phyloP scores from a whole-genome alignment of 2,888 invertebrate genomes.

The Conistra vaccinii region DNA sequence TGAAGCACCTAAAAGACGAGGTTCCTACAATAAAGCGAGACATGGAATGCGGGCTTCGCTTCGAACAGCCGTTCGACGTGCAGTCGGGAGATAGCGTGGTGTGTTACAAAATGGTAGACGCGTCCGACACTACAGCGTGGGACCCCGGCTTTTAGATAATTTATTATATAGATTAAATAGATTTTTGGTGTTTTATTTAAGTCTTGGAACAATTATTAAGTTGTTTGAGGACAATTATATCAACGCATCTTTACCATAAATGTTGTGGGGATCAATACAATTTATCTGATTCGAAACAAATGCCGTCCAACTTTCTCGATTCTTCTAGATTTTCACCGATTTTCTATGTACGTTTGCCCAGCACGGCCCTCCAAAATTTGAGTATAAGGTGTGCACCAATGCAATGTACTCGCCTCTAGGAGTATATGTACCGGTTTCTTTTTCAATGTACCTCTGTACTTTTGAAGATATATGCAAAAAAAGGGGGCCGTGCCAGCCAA shows the following conservation, averaged over 20 bases:
- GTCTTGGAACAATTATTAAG: not conserved
- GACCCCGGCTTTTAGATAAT: slow-evolving; percentile 95
- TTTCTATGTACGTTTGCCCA: too few relatives aligned
- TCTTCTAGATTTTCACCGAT: not conserved
- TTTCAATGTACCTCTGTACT: too few relatives aligned
- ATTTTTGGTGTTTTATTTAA: slow-evolving; percentile 43
- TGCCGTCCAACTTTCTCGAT: not conserved
- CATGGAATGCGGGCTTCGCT: slow-evolving; percentile 96
- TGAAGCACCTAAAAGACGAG: slow-evolving; percentile 97
- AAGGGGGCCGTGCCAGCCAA: too few relatives aligned
- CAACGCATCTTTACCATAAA: not conserved
- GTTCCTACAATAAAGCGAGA: slow-evolving; percentile 95
- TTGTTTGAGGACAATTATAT: not conserved
- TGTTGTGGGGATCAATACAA: not conserved
- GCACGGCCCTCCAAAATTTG: too few relatives aligned
- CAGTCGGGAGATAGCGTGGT: slow-evolving; percentile 94
- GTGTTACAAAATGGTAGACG: slow-evolving; percentile 93
- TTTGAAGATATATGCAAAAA: too few relatives aligned
- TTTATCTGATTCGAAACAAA: not conserved
- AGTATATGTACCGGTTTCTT: too few relatives aligned
- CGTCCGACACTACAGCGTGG: slow-evolving; percentile 94
- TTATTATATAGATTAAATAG: slow-evolving; percentile 53
- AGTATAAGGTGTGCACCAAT: too few relatives aligned
- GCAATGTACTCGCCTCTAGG: too few relatives aligned
- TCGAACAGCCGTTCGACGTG: slow-evolving; percentile 92